Base-by-base conservation (phyloP, 2,113 vertebrate genomes). In the Harpagus bidentatus region DNA sequence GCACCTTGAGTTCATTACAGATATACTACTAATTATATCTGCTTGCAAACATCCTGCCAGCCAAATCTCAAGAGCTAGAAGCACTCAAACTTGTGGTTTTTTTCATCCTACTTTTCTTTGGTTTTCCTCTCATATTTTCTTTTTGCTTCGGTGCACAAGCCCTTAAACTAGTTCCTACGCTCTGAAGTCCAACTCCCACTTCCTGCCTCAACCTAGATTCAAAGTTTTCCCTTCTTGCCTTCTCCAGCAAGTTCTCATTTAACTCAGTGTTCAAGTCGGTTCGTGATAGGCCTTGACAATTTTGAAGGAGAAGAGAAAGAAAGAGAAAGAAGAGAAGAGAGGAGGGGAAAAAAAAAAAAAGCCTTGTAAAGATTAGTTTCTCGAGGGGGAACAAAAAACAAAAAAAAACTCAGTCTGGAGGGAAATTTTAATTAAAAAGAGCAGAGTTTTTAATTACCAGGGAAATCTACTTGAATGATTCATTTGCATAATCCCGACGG, bases 391-490 rank as follows among this genome's bases (percentile, higher is more conserved):
- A 65, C 6, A 72, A 32, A 45, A 66, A 48, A 78, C 53, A 38
- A 70, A 63, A 29, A 17, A 13, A 0, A 1, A 1, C 29, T 86
- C 43, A 43, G 92, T 90, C 97, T 97, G 67, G 79, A 97, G 96
- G 96, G 97, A 97, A 97, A 97, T 82, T 96, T 96, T 97, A 98
- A 98, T 97, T 97, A 98, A 97, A 98, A 97, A 97, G 94, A 96
- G 93, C 78, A 80, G 95, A 95, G 95, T 96, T 97, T 98, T 98
- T 98, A 97, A 97, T 98, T 98, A 98, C 95, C 90, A 90, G 86
- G 72, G 95, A 98, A 98, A 97, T 95, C 83, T 91, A 96, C 90
- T 97, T 97, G 95, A 97, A 97, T 97, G 96, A 93, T 92, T 97
- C 72, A 97, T 98, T 98, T 98, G 96, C 97, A 97, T 98, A 98